Percentiles rank a stretch among this genome's conserved stretches.
Conservation (phyloP, 2,797 vertebrate genomes). For the Columba guinea region DNA sequence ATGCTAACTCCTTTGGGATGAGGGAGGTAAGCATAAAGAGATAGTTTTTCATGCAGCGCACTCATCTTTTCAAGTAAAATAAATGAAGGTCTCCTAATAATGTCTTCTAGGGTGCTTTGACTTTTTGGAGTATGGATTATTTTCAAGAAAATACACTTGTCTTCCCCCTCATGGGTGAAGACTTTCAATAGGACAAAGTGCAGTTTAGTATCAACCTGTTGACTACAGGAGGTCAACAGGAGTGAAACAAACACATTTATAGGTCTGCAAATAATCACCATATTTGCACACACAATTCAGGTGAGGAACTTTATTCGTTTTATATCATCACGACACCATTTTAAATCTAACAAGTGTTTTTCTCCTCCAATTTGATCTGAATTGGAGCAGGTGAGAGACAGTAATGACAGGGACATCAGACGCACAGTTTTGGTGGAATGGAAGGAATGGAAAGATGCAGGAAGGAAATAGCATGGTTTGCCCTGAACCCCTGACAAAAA, state of each 20-base stretch:
- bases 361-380: background rate
- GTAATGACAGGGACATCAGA: background rate
- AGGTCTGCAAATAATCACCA: background rate
- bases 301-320: background rate
- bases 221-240: background rate
- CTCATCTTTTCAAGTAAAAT: background rate
- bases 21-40: background rate
- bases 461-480: background rate
- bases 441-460: background rate
- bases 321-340: background rate
- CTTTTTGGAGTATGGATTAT: background rate
- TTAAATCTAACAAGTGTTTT: background rate
- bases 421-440: background rate
- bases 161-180: background rate
- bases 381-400: background rate
- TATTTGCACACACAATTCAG: background rate
- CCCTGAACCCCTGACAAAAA: background rate
- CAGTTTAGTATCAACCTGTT: background rate
- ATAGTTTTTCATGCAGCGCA: background rate
- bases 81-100: background rate
- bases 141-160: background rate
- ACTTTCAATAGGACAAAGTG: background rate
- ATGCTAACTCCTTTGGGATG: background rate
- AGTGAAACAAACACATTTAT: background rate
- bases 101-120: background rate